These are phyloP conservation scores for Calliopsis andreniformis DNA, from an alignment of 1,140 invertebrate species.

Conservation along the genomic window DNA sequence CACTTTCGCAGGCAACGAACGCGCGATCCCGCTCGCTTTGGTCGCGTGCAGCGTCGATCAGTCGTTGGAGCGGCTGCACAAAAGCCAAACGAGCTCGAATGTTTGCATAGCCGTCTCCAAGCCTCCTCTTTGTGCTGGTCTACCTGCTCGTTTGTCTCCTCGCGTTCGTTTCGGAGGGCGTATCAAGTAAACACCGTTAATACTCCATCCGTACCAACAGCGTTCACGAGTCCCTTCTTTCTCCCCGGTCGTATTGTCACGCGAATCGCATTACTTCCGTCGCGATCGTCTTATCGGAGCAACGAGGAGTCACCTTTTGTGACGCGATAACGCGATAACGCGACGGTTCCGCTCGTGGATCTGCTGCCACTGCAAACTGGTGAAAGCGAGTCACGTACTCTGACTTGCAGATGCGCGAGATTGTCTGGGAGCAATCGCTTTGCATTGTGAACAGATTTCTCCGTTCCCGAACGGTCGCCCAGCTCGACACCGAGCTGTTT, in stretches of 20 bases:
- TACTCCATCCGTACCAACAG: constrained; percentile 50
- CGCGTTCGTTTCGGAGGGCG: constrained; percentile 61
- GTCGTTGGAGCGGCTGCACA: constrained; percentile 45
- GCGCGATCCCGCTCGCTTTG: constrained; percentile 16
- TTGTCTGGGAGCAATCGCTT: background rate
- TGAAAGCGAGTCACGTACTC: constrained; percentile 25
- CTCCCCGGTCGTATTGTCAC: background rate
- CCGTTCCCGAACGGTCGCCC: background rate
- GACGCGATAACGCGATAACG: constrained; percentile 4
- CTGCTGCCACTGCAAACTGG: too few species aligned
- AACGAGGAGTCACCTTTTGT: background rate
- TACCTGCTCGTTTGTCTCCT: constrained; percentile 65
- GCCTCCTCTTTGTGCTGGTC: constrained; percentile 58
- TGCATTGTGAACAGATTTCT: constrained; percentile 25
- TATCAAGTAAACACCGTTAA: constrained; percentile 71
- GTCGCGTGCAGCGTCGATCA: constrained; percentile 51
- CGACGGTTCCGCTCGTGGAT: too few species aligned
- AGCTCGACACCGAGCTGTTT: background rate
- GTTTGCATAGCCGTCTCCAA: constrained; percentile 70
- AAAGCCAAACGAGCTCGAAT: constrained; percentile 64
- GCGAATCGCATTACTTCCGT: background rate
- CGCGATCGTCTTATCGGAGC: constrained; percentile 9
- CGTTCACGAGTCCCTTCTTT: background rate
- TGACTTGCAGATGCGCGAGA: constrained; percentile 45
- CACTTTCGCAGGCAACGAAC: constrained; percentile 6